Evolutionary conservation across 2,113 vertebrate genomes (phyloP).

Genomic region (Cavia porcellus): DNA sequence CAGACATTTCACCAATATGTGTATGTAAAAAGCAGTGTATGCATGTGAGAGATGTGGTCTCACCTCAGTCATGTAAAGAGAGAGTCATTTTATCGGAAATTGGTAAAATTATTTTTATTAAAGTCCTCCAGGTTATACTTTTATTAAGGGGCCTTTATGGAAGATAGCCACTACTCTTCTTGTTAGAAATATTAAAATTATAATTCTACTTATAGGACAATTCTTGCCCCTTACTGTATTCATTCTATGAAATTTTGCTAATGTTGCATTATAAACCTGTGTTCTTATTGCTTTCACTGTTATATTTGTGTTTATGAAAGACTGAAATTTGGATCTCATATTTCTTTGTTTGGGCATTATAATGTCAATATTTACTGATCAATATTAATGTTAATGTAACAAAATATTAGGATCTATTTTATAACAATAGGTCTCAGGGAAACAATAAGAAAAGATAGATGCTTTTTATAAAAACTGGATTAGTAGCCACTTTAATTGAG

Average conservation of each 20-base stretch:
- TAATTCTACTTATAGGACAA: background rate
- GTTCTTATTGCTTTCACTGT: background rate
- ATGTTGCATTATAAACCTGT: background rate
- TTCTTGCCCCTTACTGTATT: background rate
- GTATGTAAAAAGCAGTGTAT: background rate
- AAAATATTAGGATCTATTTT: background rate
- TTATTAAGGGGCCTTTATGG: background rate
- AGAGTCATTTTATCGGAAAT: background rate
- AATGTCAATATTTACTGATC: background rate
- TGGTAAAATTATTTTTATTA: background rate
- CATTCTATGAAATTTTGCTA: background rate
- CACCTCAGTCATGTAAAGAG: background rate
- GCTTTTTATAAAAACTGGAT: background rate
- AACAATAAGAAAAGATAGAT: background rate
- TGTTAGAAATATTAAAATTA: background rate
- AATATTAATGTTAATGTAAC: background rate
- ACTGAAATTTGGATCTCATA: background rate
- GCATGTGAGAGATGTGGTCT: background rate
- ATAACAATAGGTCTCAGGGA: background rate
- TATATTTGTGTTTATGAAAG: background rate
- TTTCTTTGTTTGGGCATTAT: background rate
- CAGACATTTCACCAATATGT: background rate
- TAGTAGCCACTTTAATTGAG: background rate
- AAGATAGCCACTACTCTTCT: background rate
- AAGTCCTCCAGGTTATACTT: background rate